phyloP scores from a whole-genome alignment of 2,113 vertebrate species.

The Pygoscelis adeliae region DNA sequence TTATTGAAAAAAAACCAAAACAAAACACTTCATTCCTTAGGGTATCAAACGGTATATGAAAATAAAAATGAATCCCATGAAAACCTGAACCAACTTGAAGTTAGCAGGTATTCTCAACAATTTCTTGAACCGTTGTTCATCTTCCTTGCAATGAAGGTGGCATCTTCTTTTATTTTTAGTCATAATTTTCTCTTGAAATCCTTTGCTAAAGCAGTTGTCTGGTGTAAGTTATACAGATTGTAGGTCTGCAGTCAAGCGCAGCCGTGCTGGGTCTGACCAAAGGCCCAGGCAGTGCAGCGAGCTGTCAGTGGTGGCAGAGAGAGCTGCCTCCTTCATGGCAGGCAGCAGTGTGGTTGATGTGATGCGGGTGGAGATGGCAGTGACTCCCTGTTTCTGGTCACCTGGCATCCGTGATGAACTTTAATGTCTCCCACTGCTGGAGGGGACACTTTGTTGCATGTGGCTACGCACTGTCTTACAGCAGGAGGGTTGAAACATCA shows the following conservation, averaged over 20 bases:
- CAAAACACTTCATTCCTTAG: background rate
- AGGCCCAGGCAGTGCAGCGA: background rate
- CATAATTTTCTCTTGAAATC: background rate
- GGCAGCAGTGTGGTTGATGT: background rate
- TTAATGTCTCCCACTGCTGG: fast-evolving
- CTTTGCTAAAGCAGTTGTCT: background rate
- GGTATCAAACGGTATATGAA: background rate
- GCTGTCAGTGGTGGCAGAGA: background rate
- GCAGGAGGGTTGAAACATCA: background rate
- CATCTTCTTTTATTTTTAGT: background rate
- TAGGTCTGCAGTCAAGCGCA: background rate
- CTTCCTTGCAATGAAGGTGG: background rate
- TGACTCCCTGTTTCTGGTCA: background rate
- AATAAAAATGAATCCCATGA: background rate
- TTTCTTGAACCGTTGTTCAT: background rate
- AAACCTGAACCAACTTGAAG: background rate
- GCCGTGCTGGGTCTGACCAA: background rate
- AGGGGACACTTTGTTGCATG: fast-evolving
- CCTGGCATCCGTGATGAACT: fast-evolving
- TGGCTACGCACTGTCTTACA: background rate
- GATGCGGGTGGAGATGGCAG: background rate
- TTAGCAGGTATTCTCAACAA: background rate
- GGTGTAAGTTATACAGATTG: background rate
- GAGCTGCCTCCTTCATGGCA: background rate
- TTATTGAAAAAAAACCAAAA: background rate